Evolutionary conservation across 2,113 vertebrate species (phyloP), one percentile per base, ranked within the genome.

Genomic region (Tonatia bakeri): DNA sequence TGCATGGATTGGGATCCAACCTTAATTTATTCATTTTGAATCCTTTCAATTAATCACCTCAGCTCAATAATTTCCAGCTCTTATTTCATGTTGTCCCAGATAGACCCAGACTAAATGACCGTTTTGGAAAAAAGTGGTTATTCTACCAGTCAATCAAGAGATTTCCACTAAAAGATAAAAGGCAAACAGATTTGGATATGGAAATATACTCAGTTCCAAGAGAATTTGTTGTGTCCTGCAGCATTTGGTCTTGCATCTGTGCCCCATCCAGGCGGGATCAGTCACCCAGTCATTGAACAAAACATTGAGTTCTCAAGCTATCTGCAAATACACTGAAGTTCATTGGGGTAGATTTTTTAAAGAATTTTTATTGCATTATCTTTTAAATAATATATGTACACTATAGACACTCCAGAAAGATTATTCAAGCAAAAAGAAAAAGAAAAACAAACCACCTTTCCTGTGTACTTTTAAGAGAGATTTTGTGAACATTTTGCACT

Each of bases 1-100:
- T 88, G 73, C 1, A 0, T 33, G 90, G 50, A 87, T 88, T 61
- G 47, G 31, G 79, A 36, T 94, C 81, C 96, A 96, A 76, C 79
- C 90, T 69, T 91, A 88, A 97, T 96, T 96, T 97, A 97, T 95
- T 96, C 94, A 33, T 14, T 93, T 94, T 87, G 59, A 95, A 86
- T 88, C 73, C 54, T 96, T 95, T 61, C 93, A 95, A 95, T 96
- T 94, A 97, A 94, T 96, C 76, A 92, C 40, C 70, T 96, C 80
- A 47, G 45, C 69, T 95, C 72, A 91, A 73, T 95, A 87, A 96
- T 86, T 97, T 96, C 85, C 95, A 97, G 86, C n/a, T 96, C 77
- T 92, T 88, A 85, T 72, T 95, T 96, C 61, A 88, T 95, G 92
- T 91, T 80, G 67, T 95, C 91, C 89, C 65, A 61, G n/a, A 82